phyloP scores from a whole-genome alignment of 2,888 invertebrate genomes.

The Dolomedes plantarius region DNA sequence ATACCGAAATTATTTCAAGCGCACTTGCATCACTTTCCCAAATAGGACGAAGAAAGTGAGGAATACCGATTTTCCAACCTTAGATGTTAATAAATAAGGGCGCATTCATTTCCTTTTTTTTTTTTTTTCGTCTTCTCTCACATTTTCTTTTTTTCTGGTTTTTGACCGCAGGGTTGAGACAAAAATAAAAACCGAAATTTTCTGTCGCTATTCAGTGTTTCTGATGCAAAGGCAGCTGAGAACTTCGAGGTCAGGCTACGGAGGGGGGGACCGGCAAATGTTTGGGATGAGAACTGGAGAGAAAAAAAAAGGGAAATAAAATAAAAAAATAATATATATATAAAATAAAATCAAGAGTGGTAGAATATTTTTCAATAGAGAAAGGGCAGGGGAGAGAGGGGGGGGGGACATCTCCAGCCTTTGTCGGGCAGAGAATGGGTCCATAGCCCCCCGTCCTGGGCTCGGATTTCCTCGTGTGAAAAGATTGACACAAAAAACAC shows the following conservation, averaged over 20 bases:
- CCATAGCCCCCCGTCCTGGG: conserved; percentile 29
- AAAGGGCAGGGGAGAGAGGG: conserved; percentile 13
- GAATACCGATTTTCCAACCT: too few species aligned
- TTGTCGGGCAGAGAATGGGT: conserved; percentile 52
- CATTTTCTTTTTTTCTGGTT: background rate
- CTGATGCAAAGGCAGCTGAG: conserved; percentile 54
- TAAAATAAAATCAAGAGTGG: conserved; percentile 26
- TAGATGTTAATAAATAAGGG: too few species aligned
- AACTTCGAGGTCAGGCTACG: conserved; percentile 48
- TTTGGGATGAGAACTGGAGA: background rate
- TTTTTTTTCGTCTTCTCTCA: background rate
- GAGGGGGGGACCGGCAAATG: conserved; percentile 2
- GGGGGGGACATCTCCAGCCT: conserved; percentile 16
- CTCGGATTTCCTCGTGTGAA: conserved; percentile 60
- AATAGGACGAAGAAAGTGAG: too few species aligned
- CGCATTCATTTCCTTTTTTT: too few species aligned
- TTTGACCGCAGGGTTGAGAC: background rate
- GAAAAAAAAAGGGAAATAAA: conserved; percentile 7
- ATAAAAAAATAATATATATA: conserved; percentile 20
- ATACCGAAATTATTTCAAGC: too few species aligned
- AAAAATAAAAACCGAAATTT: conserved; percentile 28
- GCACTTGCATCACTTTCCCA: too few species aligned
- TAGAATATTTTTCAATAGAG: conserved; percentile 45
- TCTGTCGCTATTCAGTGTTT: conserved; percentile 13
- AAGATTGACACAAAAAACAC: conserved; percentile 43